A percentile compares a stretch with the other conserved stretches of the same genome.
Evolutionary conservation across 2,113 vertebrate species (phyloP).

Genomic region (Sander lucioperca): DNA sequence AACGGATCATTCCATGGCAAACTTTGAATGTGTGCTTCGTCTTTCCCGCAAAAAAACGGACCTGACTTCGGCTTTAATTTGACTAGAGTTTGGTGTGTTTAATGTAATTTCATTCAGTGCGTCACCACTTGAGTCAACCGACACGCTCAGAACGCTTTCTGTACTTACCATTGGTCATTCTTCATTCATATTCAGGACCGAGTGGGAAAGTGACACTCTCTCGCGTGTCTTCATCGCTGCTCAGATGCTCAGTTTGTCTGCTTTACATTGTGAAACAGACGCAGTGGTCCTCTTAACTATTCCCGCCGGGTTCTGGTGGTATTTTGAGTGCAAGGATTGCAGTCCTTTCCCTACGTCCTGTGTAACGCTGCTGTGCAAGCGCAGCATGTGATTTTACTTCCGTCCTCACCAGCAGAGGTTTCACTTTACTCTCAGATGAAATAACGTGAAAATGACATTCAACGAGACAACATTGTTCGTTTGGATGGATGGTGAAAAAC

Average conservation of each 20-base stretch:
- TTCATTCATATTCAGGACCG: constrained; percentile 67
- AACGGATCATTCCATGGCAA: neutral
- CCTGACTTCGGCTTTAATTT: neutral
- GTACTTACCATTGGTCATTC: constrained; percentile 81
- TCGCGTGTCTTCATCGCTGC: constrained; percentile 43
- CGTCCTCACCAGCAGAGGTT: constrained; percentile 53
- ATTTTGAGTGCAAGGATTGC: constrained; percentile 3
- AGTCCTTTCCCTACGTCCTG: constrained; percentile 44
- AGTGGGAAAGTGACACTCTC: constrained; percentile 5
- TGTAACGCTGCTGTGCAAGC: constrained; percentile 27
- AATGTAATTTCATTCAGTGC: constrained; percentile 33
- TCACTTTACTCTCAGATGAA: constrained; percentile 49
- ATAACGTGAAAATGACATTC: neutral
- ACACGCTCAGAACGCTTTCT: neutral
- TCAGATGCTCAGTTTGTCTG: neutral
- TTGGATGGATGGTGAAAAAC: neutral
- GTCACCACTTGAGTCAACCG: constrained; percentile 37
- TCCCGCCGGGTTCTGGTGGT: neutral
- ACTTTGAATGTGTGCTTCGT: neutral
- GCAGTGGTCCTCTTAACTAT: neutral
- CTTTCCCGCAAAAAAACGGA: neutral
- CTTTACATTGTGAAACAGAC: neutral
- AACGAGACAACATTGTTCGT: neutral
- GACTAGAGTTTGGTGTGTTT: neutral
- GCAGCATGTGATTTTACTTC: constrained; percentile 74